Base-by-base conservation (phyloP, 2,888 invertebrate species). In the Lycocerus yunnanus region DNA sequence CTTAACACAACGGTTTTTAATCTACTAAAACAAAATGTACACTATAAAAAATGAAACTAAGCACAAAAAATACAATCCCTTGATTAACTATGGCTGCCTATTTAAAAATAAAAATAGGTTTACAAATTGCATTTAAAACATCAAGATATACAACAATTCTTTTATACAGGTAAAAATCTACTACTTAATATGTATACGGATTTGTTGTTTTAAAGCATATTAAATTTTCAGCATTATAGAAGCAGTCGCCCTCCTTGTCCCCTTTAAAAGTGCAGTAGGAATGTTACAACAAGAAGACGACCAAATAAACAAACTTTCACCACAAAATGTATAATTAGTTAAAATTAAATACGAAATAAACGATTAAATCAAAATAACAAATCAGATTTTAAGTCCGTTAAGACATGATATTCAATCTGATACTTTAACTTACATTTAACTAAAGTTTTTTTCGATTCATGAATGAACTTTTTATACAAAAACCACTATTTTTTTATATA, bases 181-280 rank as follows among this genome's bases (percentile, higher is more conserved):
- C 68, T 61, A 72, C 14, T 72, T 67, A 72, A 68, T 68, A 68
- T 72, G 72, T 72, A 63, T 72, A 43, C 66, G 63, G 68, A 72
- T 72, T 68, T 60, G 43, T 43, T 43, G 3, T 43, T 66, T 58
- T 73, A 70, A 70, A 66, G 70, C 69, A 66, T 69, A 20, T 69
- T 73, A 73, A 69, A 73, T 65, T 70, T 72, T 72, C 75, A 80
- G 79, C 80, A 78, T 78, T 74, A 74, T 80, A 80, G 79, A 80
- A 80, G 80, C 78, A 80, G 80, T 77, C 70, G 78, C 79, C 80
- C 68, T 68, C 18, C 61, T 24, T 24, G 21, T 20, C 15, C 13
- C 27, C 63, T 70, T 70, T 20, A 13, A 27, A 59, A 14, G 14
- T 9, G 15, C 18, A 27, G 15, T 21, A 63, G 69, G 69, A 70